phyloP scores from a whole-genome alignment of 2,113 vertebrate genomes.

The Mola mola region DNA sequence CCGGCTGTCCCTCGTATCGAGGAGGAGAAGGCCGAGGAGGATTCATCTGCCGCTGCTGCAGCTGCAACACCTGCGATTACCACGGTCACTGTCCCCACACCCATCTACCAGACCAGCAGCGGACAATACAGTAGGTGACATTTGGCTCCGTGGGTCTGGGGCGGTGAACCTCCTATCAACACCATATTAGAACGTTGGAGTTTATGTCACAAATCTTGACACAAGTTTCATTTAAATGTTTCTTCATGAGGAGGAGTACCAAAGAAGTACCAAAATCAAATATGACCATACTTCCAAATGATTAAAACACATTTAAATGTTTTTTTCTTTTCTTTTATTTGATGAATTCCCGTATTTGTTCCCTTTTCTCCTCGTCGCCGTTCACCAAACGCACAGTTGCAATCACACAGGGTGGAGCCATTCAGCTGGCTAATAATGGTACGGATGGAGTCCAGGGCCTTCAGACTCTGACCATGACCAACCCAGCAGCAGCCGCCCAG shows the following conservation, averaged over 20 bases:
- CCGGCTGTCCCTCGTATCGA: constrained; percentile 96
- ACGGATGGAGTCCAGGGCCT: constrained; percentile 96
- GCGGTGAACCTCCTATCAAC: too few relatives aligned
- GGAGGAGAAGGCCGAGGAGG: constrained; percentile 97
- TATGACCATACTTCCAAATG: too few relatives aligned
- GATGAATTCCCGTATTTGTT: not conserved
- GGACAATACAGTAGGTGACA: constrained; percentile 91
- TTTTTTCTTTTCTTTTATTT: not conserved
- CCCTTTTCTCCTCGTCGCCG: not conserved
- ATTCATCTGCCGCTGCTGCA: constrained; percentile 69
- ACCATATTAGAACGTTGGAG: too few relatives aligned
- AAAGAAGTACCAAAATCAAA: too few relatives aligned
- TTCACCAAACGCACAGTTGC: constrained; percentile 84
- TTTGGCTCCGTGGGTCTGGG: not conserved
- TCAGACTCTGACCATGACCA: constrained; percentile 96
- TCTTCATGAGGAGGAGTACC: too few relatives aligned
- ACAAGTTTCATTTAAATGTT: too few relatives aligned
- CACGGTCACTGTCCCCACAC: constrained; percentile 96
- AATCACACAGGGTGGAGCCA: constrained; percentile 97
- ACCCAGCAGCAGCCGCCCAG: constrained; percentile 86
- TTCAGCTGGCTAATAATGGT: constrained; percentile 96
- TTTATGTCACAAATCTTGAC: too few relatives aligned
- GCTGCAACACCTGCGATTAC: constrained; percentile 87
- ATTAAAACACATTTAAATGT: not conserved
- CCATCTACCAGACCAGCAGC: constrained; percentile 98